Percentiles rank a stretch among this genome's conserved stretches.
phyloP scores from a whole-genome alignment of 2,797 vertebrate genomes.

The Ctenochaetus hawaiiensis region DNA sequence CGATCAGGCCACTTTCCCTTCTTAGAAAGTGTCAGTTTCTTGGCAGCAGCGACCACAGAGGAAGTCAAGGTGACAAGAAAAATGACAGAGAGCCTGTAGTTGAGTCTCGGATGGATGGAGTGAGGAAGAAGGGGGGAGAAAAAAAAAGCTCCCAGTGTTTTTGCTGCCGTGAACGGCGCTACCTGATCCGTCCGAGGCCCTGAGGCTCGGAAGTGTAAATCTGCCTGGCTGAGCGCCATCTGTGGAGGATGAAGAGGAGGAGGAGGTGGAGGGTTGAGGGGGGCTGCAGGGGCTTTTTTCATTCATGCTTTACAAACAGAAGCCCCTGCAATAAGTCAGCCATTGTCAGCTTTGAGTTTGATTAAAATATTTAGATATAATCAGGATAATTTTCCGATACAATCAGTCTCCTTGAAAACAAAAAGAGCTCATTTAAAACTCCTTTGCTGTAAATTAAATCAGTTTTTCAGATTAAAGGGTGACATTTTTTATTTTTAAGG shows the following conservation, averaged over 20 bases:
- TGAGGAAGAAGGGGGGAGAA: background rate
- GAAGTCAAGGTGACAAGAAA: conserved; percentile 65
- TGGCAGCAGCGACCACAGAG: conserved; percentile 17
- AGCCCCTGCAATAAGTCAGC: conserved; percentile 29
- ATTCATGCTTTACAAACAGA: conserved; percentile 62
- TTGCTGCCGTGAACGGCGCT: conserved; percentile 76
- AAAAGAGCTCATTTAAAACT: background rate
- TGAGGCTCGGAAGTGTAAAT: conserved; percentile 86
- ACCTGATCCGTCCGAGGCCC: conserved; percentile 80
- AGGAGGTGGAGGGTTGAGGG: conserved; percentile 41
- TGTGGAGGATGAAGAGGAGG: conserved; percentile 40
- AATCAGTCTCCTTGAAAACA: background rate
- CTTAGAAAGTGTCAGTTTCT: conserved; percentile 40
- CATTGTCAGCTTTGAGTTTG: conserved; percentile 14
- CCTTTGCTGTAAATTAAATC: background rate
- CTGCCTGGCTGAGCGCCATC: conserved; percentile 78
- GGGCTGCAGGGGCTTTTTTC: conserved; percentile 31
- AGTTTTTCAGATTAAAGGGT: conserved; percentile 32
- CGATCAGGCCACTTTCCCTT: conserved; percentile 12
- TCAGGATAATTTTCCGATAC: background rate
- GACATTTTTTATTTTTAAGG: background rate
- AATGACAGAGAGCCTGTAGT: conserved; percentile 59
- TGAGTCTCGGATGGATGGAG: conserved; percentile 38
- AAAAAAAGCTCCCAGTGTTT: conserved; percentile 66
- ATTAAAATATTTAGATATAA: background rate